Conservation (phyloP, 2,888 invertebrate species). For the Ormyrus labotus region DNA sequence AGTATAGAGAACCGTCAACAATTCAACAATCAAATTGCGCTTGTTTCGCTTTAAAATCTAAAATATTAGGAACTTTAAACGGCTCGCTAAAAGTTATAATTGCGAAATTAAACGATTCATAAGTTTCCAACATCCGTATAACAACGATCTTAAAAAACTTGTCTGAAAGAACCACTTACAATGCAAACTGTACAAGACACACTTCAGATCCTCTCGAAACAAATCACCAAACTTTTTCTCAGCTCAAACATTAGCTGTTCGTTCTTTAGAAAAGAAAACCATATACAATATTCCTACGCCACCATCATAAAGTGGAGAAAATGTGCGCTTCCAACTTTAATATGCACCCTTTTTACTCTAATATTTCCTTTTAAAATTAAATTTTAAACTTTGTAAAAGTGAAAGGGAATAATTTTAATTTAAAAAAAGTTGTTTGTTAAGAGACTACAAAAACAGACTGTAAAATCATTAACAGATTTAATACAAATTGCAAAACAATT, state of each 20-base stretch:
- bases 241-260: conserved; percentile 40
- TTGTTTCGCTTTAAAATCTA: neutral
- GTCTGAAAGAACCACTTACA: conserved; percentile 38
- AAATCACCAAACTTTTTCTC: conserved; percentile 24
- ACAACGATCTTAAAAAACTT: conserved; percentile 32
- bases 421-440: too few species aligned
- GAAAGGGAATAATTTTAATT: too few species aligned
- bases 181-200: conserved; percentile 32
- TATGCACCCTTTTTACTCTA: too few species aligned
- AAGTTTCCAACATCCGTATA: conserved; percentile 4
- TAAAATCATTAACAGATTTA: too few species aligned
- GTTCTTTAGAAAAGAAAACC: conserved; percentile 19
- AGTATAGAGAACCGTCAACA: too few species aligned
- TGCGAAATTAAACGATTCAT: conserved; percentile 35
- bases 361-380: too few species aligned
- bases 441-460: too few species aligned
- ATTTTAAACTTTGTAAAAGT: too few species aligned
- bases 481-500: too few species aligned
- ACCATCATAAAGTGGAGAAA: neutral
- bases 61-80: neutral
- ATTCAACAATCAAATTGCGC: neutral
- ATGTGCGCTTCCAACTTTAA: too few species aligned
- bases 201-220: conserved; percentile 15
- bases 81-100: conserved; percentile 16
- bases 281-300: neutral